Evolutionary conservation across 2,113 vertebrate species (phyloP).

Genomic region (Calypte anna): DNA sequence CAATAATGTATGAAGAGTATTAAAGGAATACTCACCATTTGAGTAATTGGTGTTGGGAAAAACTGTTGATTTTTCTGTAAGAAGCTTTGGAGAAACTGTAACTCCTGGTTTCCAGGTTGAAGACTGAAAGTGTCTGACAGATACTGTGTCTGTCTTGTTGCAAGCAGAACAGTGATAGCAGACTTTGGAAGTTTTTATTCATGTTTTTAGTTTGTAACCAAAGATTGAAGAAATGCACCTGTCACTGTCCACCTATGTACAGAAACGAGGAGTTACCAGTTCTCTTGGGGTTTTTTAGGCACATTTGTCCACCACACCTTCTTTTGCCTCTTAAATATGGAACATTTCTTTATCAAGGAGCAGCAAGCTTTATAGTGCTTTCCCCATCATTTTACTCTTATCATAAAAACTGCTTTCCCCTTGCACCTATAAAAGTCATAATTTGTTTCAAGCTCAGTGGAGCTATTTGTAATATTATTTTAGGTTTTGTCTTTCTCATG

Average conservation of each 20-base stretch:
- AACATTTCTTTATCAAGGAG: background rate
- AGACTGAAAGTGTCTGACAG: background rate
- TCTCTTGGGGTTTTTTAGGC: background rate
- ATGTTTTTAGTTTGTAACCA: background rate
- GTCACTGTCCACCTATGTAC: background rate
- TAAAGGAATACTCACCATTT: background rate
- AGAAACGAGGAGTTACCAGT: background rate
- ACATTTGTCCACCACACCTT: background rate
- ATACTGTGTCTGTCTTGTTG: background rate
- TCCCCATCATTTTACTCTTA: slow-evolving; percentile 44
- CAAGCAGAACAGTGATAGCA: background rate
- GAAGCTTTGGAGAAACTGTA: background rate
- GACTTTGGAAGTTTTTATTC: background rate
- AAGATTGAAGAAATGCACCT: background rate
- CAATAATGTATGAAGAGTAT: background rate
- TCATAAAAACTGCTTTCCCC: slow-evolving; percentile 33
- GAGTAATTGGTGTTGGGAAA: too few species aligned
- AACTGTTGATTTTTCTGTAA: background rate
- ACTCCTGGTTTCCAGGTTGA: background rate
- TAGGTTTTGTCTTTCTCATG: slow-evolving; percentile 42
- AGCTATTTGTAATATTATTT: slow-evolving; percentile 54
- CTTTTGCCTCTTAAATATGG: background rate
- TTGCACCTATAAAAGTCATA: slow-evolving; percentile 36
- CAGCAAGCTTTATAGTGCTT: background rate
- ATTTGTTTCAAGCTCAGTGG: slow-evolving; percentile 34